Conservation (phyloP, 2,888 invertebrate genomes). For the Orthonychiurus folsomi region DNA sequence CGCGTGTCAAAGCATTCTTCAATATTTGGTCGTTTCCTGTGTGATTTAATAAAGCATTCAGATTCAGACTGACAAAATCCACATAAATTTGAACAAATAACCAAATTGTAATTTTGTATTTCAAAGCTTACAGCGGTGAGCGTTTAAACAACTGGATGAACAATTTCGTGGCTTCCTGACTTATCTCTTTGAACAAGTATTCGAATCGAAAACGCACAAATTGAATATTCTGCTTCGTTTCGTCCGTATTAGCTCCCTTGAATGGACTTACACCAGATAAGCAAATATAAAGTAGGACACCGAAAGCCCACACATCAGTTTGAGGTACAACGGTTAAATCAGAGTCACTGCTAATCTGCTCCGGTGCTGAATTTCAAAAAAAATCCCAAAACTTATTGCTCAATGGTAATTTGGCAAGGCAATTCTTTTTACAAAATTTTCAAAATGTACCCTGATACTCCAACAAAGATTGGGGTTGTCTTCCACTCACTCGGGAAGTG, state of each 20-base stretch:
- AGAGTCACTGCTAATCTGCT: conserved; percentile 43
- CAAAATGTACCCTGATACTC: conserved; percentile 69
- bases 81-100: not conserved
- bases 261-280: conserved; percentile 89
- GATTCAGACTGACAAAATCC: not conserved
- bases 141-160: conserved; percentile 92
- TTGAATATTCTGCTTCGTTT: conserved; percentile 82
- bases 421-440: too few relatives aligned
- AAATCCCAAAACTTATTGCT: too few relatives aligned
- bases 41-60: not conserved
- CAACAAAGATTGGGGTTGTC: not conserved
- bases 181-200: conserved; percentile 85
- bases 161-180: conserved; percentile 86
- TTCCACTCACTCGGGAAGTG: not conserved
- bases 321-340: conserved; percentile 81
- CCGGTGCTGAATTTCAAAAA: too few relatives aligned
- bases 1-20: conserved; percentile 13
- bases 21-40: conserved; percentile 12
- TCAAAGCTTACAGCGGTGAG: conserved; percentile 65
- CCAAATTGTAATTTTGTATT: not conserved
- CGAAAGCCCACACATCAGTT: conserved; percentile 93
- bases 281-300: conserved; percentile 81
- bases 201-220: conserved; percentile 89
- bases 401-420: not conserved
- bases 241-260: conserved; percentile 67